A percentile compares a stretch with the other conserved stretches of the same genome.
Evolutionary conservation across 2,797 vertebrate genomes (phyloP).

Genomic region (Acanthornis magna): DNA sequence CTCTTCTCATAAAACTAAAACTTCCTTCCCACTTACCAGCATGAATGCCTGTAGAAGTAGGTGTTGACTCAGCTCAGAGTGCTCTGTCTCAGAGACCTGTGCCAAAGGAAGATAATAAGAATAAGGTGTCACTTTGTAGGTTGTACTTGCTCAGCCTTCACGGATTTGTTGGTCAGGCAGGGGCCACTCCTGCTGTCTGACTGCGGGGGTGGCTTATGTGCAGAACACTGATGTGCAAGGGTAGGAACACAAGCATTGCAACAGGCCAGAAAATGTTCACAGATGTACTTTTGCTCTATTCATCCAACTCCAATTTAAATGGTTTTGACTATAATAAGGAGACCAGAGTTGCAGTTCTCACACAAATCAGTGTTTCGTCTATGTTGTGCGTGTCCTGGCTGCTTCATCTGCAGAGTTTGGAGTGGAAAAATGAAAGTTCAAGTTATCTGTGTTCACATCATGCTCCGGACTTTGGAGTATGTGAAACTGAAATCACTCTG

Average conservation of each 20-base stretch:
- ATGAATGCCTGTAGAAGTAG: background rate
- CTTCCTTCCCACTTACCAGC: background rate
- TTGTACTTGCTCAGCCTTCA: background rate
- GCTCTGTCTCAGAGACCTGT: background rate
- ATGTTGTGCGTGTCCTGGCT: conserved; percentile 2
- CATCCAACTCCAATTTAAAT: conserved; percentile 26
- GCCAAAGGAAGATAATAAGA: background rate
- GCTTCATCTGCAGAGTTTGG: background rate
- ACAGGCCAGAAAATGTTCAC: conserved; percentile 13
- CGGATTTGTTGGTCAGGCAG: background rate
- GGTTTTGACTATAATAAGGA: conserved; percentile 37
- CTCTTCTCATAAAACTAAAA: background rate
- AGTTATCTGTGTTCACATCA: background rate
- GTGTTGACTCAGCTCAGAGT: background rate
- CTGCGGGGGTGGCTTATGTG: background rate
- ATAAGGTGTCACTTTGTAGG: background rate
- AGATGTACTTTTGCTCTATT: conserved; percentile 24
- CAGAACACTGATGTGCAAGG: background rate
- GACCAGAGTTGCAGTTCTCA: background rate
- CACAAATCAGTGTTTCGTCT: conserved; percentile 6
- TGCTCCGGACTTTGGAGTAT: background rate
- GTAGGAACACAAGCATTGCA: background rate
- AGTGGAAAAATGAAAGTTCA: conserved; percentile 7
- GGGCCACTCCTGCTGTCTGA: background rate
- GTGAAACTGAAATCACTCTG: background rate